Base-by-base conservation (phyloP, 2,888 invertebrate genomes). In the Gymnoscelis rufifasciata region DNA sequence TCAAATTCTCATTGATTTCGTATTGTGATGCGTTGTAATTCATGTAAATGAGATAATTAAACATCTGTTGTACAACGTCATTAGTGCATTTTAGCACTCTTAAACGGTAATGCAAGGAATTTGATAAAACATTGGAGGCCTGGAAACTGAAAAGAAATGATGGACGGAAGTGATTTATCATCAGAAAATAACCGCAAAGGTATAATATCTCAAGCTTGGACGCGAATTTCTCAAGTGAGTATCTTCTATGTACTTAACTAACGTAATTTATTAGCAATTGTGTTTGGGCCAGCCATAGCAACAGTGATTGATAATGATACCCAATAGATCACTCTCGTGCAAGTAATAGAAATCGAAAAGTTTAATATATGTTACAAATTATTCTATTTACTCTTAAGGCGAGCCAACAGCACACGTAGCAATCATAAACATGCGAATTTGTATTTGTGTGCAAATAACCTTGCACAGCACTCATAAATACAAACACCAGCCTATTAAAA, bases 131-230 rank as follows among this genome's bases (percentile, higher is more conserved):
- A 26, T 19, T 5, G 5, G 26, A 10, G 19, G 35, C 7, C 35
- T 19, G 19, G 19, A 35, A 30, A 33, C 15, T 35, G 15, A 19
- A 35, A 35, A 42, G 54, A 62, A 81, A 66, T 90, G 90, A 92
- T 90, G 90, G 92, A 93, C 89, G 92, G 92, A 82, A 92, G 92
- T 74, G 93, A 93, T 89, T 84, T 92, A 74, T 78, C 89, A 56
- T 79, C 89, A 69, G 88, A 92, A 70, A 74, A 77, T 63, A 78
- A 79, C 61, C 91, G 90, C 75, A 90, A 89, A 83, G 90, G 91
- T 74, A 87, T 91, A 61, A 73, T 93, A 65, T 90, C 91, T 57
- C 93, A 93, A 84, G 89, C 90, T 56, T 90, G 91, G 90, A 90
- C 89, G 41, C 90, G 92, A 74, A 73, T 92, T 75, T 92, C 91